Evolutionary conservation across 1,140 invertebrate genomes (phyloP), one percentile per base, ranked within the genome.

Genomic region (Drosophila rhopaloa): DNA sequence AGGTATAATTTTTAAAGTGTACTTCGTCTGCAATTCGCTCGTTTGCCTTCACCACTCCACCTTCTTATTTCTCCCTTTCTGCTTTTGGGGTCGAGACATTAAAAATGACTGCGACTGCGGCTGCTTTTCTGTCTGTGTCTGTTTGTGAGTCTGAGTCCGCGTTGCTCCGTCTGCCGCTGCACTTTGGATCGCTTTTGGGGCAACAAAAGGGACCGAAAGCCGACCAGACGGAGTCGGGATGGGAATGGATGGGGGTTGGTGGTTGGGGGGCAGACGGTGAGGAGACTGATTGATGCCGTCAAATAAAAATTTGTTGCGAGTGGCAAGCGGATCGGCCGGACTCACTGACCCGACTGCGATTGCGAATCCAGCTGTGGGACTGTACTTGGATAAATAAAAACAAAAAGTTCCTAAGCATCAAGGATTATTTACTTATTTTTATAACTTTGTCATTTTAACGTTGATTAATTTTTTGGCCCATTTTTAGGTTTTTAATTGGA

Each of bases 221-320:
- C 63, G 65, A 66, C 60, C 65, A 71, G 67, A 71, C 67, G 67
- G 27, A 51, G 48, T 43, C 37, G 38, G n/a, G 1, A 59, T 19
- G 48, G 48, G 24, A 13, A 27, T n/a, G 48, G 48, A 29, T 10
- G 2, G 32, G 48, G n/a, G 29, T n/a, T 14, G 37, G 32, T 32
- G 2, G 37, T n/a, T 4, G 27, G 46, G 24, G 27, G 29, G n/a
- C 54, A 46, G 24, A 32, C 32, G 47, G 59, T 5, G n/a, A 29
- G 56, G 74, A 68, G 83, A 88, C 83, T 86, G 83, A 86, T 86
- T 86, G 79, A 86, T 86, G 83, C 84, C 65, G 84, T 77, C 83
- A 86, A 86, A 71, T 70, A 89, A 86, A 86, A 88, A 83, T 86
- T 86, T 83, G 80, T 78, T 73, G 79, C 67, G 72, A 71, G 57